Evolutionary conservation across 2,113 vertebrate species (phyloP), one percentile per base, ranked within the genome.

Genomic region (Coreoperca whiteheadi): DNA sequence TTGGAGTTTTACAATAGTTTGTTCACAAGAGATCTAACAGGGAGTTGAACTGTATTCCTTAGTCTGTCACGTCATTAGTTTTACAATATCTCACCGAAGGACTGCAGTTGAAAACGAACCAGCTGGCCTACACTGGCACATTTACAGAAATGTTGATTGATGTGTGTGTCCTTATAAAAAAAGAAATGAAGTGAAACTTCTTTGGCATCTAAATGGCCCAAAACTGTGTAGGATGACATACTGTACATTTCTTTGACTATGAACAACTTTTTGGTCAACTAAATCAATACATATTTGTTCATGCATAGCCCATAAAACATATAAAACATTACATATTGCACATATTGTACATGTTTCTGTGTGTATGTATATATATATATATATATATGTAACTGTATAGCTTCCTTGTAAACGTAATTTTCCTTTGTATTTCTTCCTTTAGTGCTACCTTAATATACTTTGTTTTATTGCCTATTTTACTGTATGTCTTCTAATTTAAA

Each of bases 71-170:
- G 25, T 56, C 21, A 28, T 12, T 69, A 30, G 30, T 56, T 73
- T 73, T 32, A 46, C 6, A 73, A 73, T 39, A 73, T 73, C 71
- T 73, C 71, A 46, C 71, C 39, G 60, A 59, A 72, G n/a, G 53
- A 70, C 32, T 23, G 39, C 54, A 73, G 11, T 57, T 41, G 34
- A 56, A 53, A 74, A 74, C 8, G 71, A 60, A 60, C 54, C 71
- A 74, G 70, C 70, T 73, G 70, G 54, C 70, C 15, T 15, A 73
- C 54, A 48, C 56, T 60, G 71, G 56, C 71, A 60, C 54, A n/a
- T 46, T 74, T 74, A 74, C 71, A 74, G 71, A 46, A 60, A 60
- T 8, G 56, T 60, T 74, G 25, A 74, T 43, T 74, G 39, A 74
- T 46, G 39, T 61, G 41, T 61, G 71, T 61, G 41, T 57, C 41